Conservation (phyloP, 2,888 invertebrate species). For the Amphipoea lucens region DNA sequence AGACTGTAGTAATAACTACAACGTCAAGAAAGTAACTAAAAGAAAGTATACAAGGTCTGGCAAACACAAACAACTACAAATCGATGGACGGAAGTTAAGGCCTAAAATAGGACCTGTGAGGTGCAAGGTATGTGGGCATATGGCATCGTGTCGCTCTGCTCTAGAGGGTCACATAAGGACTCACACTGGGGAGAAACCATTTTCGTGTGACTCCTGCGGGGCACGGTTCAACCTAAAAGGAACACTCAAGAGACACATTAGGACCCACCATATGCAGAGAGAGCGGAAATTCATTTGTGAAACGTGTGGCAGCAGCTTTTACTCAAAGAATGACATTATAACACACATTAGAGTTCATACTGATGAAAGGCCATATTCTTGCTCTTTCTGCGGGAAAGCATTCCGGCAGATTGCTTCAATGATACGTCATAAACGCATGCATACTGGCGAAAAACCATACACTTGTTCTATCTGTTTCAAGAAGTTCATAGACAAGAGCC, state of each 20-base stretch:
- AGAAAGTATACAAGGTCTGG: conserved; percentile 57
- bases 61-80: conserved; percentile 44
- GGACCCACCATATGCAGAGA: conserved; percentile 77
- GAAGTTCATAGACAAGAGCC: conserved; percentile 79
- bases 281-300: conserved; percentile 85
- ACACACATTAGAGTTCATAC: conserved; percentile 85
- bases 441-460: conserved; percentile 86
- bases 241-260: conserved; percentile 79
- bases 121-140: conserved; percentile 81
- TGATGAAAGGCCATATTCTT: conserved; percentile 82
- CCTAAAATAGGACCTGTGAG: conserved; percentile 75
- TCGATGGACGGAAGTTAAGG: conserved; percentile 69
- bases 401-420: conserved; percentile 84
- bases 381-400: conserved; percentile 79
- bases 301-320: conserved; percentile 85
- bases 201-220: conserved; percentile 77
- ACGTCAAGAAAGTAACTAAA: conserved; percentile 51
- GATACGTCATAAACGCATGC: conserved; percentile 83
- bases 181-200: conserved; percentile 86
- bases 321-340: conserved; percentile 82
- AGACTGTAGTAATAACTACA: conserved; percentile 26
- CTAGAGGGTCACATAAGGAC: conserved; percentile 83
- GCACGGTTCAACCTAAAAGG: conserved; percentile 80
- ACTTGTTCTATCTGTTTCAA: conserved; percentile 82
- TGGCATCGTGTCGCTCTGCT: conserved; percentile 79